Conservation (phyloP, 2,888 invertebrate genomes). For the Beris chalybata region DNA sequence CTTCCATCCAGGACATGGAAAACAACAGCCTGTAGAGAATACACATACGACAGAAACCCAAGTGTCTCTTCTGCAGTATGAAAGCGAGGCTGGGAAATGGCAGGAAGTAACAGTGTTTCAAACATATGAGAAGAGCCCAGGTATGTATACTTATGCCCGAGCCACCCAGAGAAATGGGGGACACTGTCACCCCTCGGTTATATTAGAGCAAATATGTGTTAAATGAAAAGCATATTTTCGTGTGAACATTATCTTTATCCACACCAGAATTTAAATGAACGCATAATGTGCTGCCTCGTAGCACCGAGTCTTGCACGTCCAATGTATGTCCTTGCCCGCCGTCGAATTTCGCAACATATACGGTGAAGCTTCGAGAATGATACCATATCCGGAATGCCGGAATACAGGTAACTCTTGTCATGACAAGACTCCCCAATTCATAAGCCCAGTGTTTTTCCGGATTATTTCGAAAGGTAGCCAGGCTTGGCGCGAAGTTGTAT, state of each 20-base stretch:
- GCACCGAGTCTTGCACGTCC: background rate
- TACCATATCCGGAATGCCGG: no score
- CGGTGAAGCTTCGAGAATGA: no score
- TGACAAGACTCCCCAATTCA: conserved; percentile 8
- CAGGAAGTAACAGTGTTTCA: conserved; percentile 32
- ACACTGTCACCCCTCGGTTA: conserved; percentile 21
- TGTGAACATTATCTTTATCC: conserved; percentile 41
- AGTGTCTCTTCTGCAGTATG: conserved; percentile 1
- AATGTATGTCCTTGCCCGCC: background rate
- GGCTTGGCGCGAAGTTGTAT: background rate
- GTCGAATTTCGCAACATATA: no score
- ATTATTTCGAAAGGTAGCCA: background rate
- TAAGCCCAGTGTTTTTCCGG: conserved; percentile 12
- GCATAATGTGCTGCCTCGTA: conserved; percentile 33
- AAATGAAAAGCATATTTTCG: conserved; percentile 41
- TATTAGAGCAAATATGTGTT: conserved; percentile 39
- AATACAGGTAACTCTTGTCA: background rate
- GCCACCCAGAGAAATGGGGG: background rate
- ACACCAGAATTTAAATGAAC: conserved; percentile 40
- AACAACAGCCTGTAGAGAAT: conserved; percentile 26
- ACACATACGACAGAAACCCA: background rate
- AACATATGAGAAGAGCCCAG: conserved; percentile 23
- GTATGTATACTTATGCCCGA: conserved; percentile 4
- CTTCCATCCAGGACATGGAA: conserved; percentile 8
- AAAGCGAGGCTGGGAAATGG: conserved; percentile 21